Percentiles rank a stretch among this genome's conserved stretches.
Conservation (phyloP, 1,140 invertebrate genomes). For the Calliopsis andreniformis region DNA sequence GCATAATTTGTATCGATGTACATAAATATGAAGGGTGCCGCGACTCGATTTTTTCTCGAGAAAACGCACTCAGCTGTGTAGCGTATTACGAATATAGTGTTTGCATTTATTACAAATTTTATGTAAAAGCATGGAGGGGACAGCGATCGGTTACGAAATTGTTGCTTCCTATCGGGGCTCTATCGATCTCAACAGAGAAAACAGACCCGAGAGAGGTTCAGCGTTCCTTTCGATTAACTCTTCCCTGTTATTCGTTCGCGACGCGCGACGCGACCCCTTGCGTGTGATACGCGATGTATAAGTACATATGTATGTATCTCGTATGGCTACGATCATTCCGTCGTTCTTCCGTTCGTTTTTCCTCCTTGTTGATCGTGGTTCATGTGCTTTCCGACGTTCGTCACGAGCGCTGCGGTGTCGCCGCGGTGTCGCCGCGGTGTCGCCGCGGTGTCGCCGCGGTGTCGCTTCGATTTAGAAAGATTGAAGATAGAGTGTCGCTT, state of each 20-base stretch:
- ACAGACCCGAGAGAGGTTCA: no score
- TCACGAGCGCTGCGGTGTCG: constrained; percentile 11
- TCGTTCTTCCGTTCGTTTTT: neutral
- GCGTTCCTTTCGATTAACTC: constrained; percentile 7
- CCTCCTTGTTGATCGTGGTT: neutral
- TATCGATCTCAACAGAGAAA: constrained; percentile 2
- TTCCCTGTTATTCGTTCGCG: constrained; percentile 8
- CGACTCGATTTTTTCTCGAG: constrained; percentile 9
- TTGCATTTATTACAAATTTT: constrained; percentile 75
- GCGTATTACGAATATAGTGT: constrained; percentile 68
- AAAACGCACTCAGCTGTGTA: constrained; percentile 48
- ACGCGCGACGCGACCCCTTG: no score
- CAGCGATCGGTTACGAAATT: constrained; percentile 24
- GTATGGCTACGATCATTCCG: neutral
- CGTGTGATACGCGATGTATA: no score
- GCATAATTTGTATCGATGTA: constrained; percentile 27
- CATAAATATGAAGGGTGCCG: constrained; percentile 46
- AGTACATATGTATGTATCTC: neutral
- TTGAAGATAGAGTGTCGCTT: constrained; percentile 13
- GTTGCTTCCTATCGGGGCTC: neutral
- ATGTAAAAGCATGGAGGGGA: constrained; percentile 59
- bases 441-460: constrained; percentile 17
- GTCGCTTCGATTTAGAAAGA: constrained; percentile 21
- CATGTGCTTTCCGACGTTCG: neutral
- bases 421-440: constrained; percentile 24